phyloP scores from a whole-genome alignment of 2,888 invertebrate genomes.

The Acleris literana region DNA sequence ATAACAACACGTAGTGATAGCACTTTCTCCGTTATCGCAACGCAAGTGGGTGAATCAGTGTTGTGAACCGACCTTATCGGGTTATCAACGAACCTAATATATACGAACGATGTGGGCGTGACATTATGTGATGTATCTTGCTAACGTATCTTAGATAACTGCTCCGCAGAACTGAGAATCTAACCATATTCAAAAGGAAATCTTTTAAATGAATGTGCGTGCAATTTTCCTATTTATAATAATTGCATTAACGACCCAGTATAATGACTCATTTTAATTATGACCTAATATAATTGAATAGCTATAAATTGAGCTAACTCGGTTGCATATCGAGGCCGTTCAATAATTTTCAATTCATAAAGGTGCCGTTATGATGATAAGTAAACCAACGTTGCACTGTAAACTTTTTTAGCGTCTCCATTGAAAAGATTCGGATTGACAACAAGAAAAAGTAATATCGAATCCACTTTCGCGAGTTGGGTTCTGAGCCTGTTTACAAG shows the following conservation, averaged over 20 bases:
- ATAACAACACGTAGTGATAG: constrained; percentile 12
- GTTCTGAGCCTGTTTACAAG: constrained; percentile 21
- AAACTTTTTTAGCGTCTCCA: neutral
- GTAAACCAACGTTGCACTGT: constrained; percentile 5
- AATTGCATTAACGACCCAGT: neutral
- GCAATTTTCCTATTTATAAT: neutral
- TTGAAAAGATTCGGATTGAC: constrained; percentile 4
- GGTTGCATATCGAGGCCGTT: neutral
- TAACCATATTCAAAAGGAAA: neutral
- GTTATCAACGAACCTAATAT: constrained; percentile 33
- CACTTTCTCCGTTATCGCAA: constrained; percentile 40
- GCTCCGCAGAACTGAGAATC: constrained; percentile 13
- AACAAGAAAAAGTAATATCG: constrained; percentile 19
- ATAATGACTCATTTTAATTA: neutral
- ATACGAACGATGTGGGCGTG: constrained; percentile 33
- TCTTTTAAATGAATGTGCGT: neutral
- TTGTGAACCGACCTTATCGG: constrained; percentile 32
- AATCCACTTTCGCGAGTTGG: constrained; percentile 19
- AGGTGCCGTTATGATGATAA: neutral
- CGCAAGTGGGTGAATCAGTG: constrained; percentile 25
- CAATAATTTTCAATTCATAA: neutral
- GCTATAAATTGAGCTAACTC: neutral
- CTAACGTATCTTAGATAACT: constrained; percentile 35
- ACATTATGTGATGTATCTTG: constrained; percentile 39
- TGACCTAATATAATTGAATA: neutral